Percentiles rank a stretch among this genome's conserved stretches.
Conservation (phyloP, 1,140 invertebrate species). For the Scaptomyza pallida region DNA sequence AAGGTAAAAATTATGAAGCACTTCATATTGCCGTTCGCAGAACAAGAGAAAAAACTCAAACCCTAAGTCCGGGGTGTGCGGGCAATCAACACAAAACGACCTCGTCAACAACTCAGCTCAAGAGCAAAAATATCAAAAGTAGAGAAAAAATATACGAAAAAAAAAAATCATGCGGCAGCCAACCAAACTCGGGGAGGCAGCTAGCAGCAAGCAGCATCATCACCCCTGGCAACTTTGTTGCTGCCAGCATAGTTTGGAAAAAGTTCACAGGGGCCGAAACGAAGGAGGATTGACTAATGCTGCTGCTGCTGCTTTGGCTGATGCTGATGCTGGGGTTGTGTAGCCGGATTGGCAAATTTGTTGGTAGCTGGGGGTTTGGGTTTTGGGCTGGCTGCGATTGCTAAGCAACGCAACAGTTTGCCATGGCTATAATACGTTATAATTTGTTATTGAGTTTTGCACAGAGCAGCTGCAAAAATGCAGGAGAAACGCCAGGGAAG, state of each 20-base stretch:
- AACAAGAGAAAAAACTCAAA: slow-evolving; percentile 60
- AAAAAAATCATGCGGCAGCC: slow-evolving; percentile 20
- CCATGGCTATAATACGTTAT: slow-evolving; percentile 84
- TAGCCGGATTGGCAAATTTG: slow-evolving; percentile 39
- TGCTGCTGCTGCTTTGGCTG: slow-evolving; percentile 10
- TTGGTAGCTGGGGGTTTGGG: slow-evolving; percentile 26
- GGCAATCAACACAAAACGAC: slow-evolving; percentile 81
- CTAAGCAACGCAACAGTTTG: slow-evolving; percentile 84
- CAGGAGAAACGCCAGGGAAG: slow-evolving; percentile 44
- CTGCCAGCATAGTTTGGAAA: slow-evolving; percentile 69
- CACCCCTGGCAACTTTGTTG: slow-evolving; percentile 80
- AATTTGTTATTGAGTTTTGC: slow-evolving; percentile 84
- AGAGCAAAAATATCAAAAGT: slow-evolving; percentile 74
- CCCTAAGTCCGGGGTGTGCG: slow-evolving; percentile 53
- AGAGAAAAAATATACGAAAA: slow-evolving; percentile 20
- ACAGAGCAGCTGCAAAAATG: slow-evolving; percentile 75
- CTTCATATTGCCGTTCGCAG: slow-evolving; percentile 61
- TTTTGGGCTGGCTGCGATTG: slow-evolving; percentile 52
- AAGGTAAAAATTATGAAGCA: slow-evolving; percentile 77
- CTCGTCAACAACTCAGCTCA: slow-evolving; percentile 73
- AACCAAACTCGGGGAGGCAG: slow-evolving; percentile 16
- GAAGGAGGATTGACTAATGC: slow-evolving; percentile 7
- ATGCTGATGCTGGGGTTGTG: slow-evolving; percentile 24
- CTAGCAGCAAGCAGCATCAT: slow-evolving; percentile 41
- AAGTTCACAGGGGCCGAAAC: slow-evolving; percentile 34